Evolutionary conservation across 1,140 invertebrate species (phyloP).

Genomic region (Drosophila leontia): DNA sequence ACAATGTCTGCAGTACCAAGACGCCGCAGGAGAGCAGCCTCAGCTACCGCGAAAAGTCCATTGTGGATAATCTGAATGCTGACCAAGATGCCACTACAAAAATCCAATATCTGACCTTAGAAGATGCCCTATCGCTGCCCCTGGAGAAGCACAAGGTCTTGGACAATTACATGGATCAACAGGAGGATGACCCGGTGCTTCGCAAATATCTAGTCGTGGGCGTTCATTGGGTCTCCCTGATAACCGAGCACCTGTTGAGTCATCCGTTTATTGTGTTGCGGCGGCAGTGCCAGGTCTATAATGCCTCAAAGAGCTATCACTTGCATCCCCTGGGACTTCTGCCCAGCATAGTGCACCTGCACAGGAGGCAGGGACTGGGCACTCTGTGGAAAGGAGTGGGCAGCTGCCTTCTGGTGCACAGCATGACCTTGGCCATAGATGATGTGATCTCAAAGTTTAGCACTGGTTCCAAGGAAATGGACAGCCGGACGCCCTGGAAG

Average conservation of each 20-base stretch:
- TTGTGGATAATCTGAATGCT: slow-evolving; percentile 32
- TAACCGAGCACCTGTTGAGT: slow-evolving; percentile 95
- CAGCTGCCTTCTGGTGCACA: slow-evolving; percentile 93
- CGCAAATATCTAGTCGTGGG: slow-evolving; percentile 90
- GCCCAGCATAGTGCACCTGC: slow-evolving; percentile 93
- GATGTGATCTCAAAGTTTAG: slow-evolving; percentile 95
- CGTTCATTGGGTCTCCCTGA: slow-evolving; percentile 91
- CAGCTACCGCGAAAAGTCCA: slow-evolving; percentile 18
- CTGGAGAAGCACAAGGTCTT: slow-evolving; percentile 70
- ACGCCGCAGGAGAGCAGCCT: neutral
- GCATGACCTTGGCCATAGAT: slow-evolving; percentile 94
- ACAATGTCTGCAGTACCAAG: neutral
- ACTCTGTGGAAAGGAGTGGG: slow-evolving; percentile 97
- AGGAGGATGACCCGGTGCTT: slow-evolving; percentile 86
- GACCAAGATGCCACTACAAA: slow-evolving; percentile 19
- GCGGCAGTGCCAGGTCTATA: slow-evolving; percentile 96
- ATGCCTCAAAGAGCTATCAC: slow-evolving; percentile 90
- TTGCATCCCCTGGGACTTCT: slow-evolving; percentile 94
- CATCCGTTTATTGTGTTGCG: slow-evolving; percentile 97
- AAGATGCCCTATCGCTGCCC: slow-evolving; percentile 60
- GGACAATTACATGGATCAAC: slow-evolving; percentile 85
- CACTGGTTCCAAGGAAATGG: slow-evolving; percentile 96
- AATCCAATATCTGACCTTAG: slow-evolving; percentile 62
- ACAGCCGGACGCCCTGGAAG: slow-evolving; percentile 87
- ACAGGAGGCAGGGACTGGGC: slow-evolving; percentile 93